These are phyloP conservation scores for Takifugu flavidus DNA, from an alignment of 2,113 vertebrate genomes.

Conservation along the genomic window DNA sequence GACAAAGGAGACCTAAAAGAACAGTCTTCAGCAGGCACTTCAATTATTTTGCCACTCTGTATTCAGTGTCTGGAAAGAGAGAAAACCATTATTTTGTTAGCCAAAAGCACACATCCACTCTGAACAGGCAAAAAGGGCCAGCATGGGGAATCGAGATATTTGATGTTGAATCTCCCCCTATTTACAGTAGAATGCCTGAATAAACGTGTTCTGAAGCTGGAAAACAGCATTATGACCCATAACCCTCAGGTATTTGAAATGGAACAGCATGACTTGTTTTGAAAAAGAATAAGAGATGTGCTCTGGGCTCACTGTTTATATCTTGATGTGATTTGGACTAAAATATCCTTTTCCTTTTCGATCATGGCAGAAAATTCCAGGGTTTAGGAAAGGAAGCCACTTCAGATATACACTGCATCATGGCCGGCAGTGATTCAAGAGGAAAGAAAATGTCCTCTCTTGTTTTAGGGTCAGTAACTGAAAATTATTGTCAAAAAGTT, in stretches of 20 bases:
- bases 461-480: constrained; percentile 26
- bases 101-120: constrained; percentile 67
- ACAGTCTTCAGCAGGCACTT: constrained; percentile 33
- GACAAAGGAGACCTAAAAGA: constrained; percentile 35
- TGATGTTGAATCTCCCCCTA: constrained; percentile 71
- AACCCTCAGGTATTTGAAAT: constrained; percentile 72
- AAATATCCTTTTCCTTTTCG: constrained; percentile 55
- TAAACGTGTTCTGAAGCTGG: constrained; percentile 71
- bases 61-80: constrained; percentile 52
- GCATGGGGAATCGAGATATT: constrained; percentile 69
- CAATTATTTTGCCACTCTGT: constrained; percentile 66
- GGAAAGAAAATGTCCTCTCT: constrained; percentile 11
- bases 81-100: constrained; percentile 67
- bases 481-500: constrained; percentile 28
- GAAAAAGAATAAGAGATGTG: constrained; percentile 72
- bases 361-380: constrained; percentile 45
- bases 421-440: constrained; percentile 15
- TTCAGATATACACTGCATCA: constrained; percentile 30
- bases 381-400: constrained; percentile 42
- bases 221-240: constrained; percentile 70
- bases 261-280: constrained; percentile 71
- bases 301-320: constrained; percentile 70
- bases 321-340: constrained; percentile 74
- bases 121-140: constrained; percentile 67
- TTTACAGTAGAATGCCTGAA: constrained; percentile 72